phyloP scores from a whole-genome alignment of 2,797 vertebrate genomes.

The Simalia tracyae region DNA sequence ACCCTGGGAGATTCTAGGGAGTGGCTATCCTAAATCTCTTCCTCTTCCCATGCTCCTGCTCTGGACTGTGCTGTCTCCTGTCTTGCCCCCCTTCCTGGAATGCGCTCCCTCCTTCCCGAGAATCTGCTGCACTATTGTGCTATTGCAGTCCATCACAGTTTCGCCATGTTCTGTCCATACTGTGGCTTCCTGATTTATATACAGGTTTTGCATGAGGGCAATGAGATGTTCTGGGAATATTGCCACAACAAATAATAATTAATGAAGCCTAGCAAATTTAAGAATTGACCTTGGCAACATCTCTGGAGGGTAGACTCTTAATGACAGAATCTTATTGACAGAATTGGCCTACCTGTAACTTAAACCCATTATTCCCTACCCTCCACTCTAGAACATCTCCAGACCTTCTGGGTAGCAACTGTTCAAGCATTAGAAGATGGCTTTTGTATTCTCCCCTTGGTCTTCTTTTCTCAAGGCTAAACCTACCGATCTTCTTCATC shows the following conservation, averaged over 20 bases:
- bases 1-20: too few relatives aligned
- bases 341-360: not conserved
- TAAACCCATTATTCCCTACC: not conserved
- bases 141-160: not conserved
- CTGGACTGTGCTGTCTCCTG: too few relatives aligned
- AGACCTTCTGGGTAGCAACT: too few relatives aligned
- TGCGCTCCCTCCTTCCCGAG: too few relatives aligned
- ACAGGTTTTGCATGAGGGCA: not conserved
- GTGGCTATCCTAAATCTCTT: too few relatives aligned
- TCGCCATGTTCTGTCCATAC: not conserved
- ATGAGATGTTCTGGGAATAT: not conserved
- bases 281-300: not conserved
- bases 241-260: not conserved
- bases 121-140: too few relatives aligned
- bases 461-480: not conserved
- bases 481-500: not conserved
- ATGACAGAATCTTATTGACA: not conserved
- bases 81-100: too few relatives aligned
- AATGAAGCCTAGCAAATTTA: not conserved
- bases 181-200: not conserved
- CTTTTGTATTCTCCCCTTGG: not conserved
- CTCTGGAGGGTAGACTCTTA: not conserved
- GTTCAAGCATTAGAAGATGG: not conserved
- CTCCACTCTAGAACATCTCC: not conserved
- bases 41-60: too few relatives aligned